Base-by-base conservation (phyloP, 2,888 invertebrate genomes). In the Epiblema foenella region DNA sequence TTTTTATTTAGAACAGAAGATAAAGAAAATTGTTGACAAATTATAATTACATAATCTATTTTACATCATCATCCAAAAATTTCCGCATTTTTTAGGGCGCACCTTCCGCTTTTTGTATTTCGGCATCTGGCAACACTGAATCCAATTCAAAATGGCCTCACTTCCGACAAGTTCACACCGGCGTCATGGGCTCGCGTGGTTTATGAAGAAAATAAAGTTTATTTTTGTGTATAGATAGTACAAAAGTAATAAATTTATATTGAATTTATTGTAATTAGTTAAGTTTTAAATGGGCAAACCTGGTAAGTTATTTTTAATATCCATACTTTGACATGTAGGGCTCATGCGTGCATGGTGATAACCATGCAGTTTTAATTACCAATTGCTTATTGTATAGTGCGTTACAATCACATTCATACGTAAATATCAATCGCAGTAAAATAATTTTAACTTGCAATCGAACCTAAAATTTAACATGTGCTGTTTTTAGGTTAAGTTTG, bases 91-190 rank as follows among this genome's bases (percentile, higher is more conserved):
- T n/a, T n/a, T n/a, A n/a, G n/a, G n/a, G n/a, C n/a, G n/a, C n/a
- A n/a, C n/a, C n/a, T n/a, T n/a, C n/a, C n/a, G n/a, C n/a, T n/a
- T n/a, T n/a, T n/a, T n/a, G n/a, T n/a, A n/a, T n/a, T n/a, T n/a
- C n/a, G n/a, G n/a, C n/a, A n/a, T n/a, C n/a, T n/a, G n/a, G n/a
- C n/a, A n/a, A n/a, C n/a, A n/a, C n/a, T n/a, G n/a, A n/a, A n/a
- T n/a, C n/a, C n/a, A 76, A 81, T 78, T 82, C 76, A 85, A 89
- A 83, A 92, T 92, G 91, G 85, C 82, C 75, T 89, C 86, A 87
- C 87, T 91, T 90, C 90, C 89, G 85, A 81, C 75, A 76, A 78
- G 76, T 80, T 85, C 80, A 81, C 85, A 84, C 82, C 85, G 85
- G 83, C 81, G 87, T 79, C 79, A 85, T 86, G 85, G 85, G 82